Percentiles rank a stretch among this genome's conserved stretches.
Conservation (phyloP, 2,113 vertebrate species). For the Pao palembangensis region DNA sequence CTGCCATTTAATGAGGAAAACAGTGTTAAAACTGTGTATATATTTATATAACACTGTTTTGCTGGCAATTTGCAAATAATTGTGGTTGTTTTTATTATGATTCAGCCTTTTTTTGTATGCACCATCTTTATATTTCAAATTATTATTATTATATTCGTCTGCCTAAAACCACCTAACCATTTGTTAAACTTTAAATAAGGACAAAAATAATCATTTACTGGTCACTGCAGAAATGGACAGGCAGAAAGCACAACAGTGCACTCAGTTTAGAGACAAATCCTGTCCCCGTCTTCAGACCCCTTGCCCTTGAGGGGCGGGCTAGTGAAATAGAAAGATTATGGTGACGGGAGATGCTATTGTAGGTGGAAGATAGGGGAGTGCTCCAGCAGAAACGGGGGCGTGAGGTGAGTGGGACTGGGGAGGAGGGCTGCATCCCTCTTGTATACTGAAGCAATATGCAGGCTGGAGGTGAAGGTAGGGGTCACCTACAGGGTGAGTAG, state of each 20-base stretch:
- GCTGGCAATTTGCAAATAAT: background rate
- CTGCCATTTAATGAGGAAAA: constrained; percentile 3
- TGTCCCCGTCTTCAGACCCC: constrained; percentile 74
- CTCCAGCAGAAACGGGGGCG: constrained; percentile 49
- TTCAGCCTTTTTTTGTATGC: no score
- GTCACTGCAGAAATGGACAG: constrained; percentile 33
- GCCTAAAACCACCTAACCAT: no score
- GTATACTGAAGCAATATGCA: constrained; percentile 75
- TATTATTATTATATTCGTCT: no score
- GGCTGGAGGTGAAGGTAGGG: constrained; percentile 53
- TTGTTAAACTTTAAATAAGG: no score
- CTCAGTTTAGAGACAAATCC: constrained; percentile 78
- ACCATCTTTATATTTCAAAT: no score
- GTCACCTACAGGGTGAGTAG: constrained; percentile 42
- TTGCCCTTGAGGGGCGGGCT: constrained; percentile 76
- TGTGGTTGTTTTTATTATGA: no score
- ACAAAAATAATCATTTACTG: no score
- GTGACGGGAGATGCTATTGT: constrained; percentile 62
- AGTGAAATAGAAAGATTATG: constrained; percentile 79
- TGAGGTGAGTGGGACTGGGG: constrained; percentile 44
- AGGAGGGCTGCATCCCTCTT: constrained; percentile 43
- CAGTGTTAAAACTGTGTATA: background rate
- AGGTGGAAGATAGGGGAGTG: constrained; percentile 71
- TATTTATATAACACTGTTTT: no score
- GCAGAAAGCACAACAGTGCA: constrained; percentile 58